A percentile compares a stretch with the other conserved stretches of the same genome.
Evolutionary conservation across 2,888 invertebrate genomes (phyloP).

Genomic region (Margaritifera margaritifera): DNA sequence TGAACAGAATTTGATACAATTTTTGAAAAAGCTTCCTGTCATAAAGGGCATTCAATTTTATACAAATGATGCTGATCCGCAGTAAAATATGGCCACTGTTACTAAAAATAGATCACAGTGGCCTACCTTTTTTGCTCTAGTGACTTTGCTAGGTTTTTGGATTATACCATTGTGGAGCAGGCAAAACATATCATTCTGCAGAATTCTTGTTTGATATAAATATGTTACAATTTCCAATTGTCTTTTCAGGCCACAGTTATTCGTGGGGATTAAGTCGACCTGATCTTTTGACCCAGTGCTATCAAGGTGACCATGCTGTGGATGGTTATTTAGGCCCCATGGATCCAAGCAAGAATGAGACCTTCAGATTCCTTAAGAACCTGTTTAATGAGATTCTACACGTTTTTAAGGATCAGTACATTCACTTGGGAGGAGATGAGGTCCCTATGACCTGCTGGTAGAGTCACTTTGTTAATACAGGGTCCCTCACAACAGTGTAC

Average conservation of each 20-base stretch:
- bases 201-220: no score
- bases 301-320: constrained; percentile 55
- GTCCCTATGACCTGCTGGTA: constrained; percentile 88
- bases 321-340: constrained; percentile 85
- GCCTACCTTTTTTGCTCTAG: no score
- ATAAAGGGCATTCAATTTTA: no score
- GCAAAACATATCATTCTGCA: no score
- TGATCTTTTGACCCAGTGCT: constrained; percentile 70
- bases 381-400: constrained; percentile 81
- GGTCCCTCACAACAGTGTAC: no score
- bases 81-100: no score
- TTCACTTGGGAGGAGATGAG: constrained; percentile 95
- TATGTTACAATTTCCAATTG: neutral
- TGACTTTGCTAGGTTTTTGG: no score
- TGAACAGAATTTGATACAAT: no score
- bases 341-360: constrained; percentile 81
- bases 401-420: constrained; percentile 86
- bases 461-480: constrained; percentile 44
- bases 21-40: no score
- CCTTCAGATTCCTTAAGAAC: constrained; percentile 81
- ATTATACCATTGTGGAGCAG: no score
- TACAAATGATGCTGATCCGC: no score
- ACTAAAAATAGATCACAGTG: no score
- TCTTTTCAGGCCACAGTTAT: constrained; percentile 68
- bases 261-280: constrained; percentile 71